A percentile compares a stretch with the other conserved stretches of the same genome.
Conservation (phyloP, 2,113 vertebrate genomes). For the Pogonocichla stellata region DNA sequence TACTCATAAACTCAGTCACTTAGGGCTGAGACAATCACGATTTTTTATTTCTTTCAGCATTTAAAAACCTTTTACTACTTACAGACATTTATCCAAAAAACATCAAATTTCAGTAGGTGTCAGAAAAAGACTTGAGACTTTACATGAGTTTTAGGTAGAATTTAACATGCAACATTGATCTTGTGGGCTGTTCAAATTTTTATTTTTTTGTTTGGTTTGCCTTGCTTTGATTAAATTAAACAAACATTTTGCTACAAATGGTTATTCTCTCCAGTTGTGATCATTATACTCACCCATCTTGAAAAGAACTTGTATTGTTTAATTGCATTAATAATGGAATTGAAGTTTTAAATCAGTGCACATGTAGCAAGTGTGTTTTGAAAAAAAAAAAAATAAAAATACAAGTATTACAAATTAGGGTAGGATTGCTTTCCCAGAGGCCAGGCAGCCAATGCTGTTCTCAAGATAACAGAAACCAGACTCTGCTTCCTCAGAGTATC, state of each 20-base stretch:
- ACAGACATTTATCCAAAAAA: fast-evolving
- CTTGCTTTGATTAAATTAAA: neutral
- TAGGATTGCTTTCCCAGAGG: neutral
- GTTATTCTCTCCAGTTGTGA: neutral
- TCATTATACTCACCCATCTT: neutral
- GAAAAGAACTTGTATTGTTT: neutral
- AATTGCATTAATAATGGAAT: neutral
- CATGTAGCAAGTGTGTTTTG: neutral
- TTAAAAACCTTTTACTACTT: neutral
- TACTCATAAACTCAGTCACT: neutral
- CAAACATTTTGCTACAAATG: neutral
- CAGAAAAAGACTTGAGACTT: neutral
- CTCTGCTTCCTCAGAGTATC: neutral
- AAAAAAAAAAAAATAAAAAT: neutral
- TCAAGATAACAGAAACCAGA: neutral
- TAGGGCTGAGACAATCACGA: neutral
- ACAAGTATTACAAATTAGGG: neutral
- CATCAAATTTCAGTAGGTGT: fast-evolving
- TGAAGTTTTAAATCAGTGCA: neutral
- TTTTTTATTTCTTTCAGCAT: neutral
- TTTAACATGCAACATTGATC: neutral
- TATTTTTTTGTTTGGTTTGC: neutral
- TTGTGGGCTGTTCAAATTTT: neutral
- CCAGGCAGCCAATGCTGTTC: neutral
- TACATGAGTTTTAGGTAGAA: neutral